Evolutionary conservation across 2,888 invertebrate species (phyloP).

Genomic region (Coremacera marginata): DNA sequence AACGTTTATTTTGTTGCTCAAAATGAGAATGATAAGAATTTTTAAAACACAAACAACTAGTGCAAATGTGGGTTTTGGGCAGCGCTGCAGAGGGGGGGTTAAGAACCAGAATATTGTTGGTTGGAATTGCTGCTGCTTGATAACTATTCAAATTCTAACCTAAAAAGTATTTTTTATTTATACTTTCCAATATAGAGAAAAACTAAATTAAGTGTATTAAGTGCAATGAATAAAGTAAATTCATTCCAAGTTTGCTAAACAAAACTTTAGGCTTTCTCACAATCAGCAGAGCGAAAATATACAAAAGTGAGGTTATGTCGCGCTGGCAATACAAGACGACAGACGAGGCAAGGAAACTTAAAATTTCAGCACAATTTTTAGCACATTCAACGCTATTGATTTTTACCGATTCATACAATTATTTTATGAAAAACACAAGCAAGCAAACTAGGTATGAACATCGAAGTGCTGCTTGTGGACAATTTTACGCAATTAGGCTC

Average conservation of each 20-base stretch:
- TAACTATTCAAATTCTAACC: conserved; percentile 22
- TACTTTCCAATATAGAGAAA: background rate
- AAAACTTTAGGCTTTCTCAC: background rate
- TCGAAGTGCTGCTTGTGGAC: background rate
- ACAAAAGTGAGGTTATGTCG: conserved; percentile 24
- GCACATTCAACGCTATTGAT: background rate
- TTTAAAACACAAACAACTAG: conserved; percentile 23
- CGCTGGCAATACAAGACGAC: background rate
- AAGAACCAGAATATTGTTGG: background rate
- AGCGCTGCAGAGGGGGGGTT: background rate
- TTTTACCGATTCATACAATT: background rate
- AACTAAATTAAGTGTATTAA: background rate
- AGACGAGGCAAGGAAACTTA: background rate
- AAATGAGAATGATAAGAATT: conserved; percentile 6
- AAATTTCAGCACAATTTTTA: background rate
- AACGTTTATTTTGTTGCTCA: background rate
- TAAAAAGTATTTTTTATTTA: background rate
- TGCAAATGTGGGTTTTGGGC: background rate
- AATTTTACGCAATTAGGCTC: too few relatives aligned
- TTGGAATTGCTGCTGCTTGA: conserved; percentile 16
- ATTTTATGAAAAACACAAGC: background rate
- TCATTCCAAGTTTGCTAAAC: background rate
- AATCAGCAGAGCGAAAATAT: background rate
- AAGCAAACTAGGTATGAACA: too few relatives aligned
- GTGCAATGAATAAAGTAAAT: background rate